These are phyloP conservation scores for Ypsolopha sequella DNA, from an alignment of 2,888 invertebrate genomes.

Conservation along the genomic window DNA sequence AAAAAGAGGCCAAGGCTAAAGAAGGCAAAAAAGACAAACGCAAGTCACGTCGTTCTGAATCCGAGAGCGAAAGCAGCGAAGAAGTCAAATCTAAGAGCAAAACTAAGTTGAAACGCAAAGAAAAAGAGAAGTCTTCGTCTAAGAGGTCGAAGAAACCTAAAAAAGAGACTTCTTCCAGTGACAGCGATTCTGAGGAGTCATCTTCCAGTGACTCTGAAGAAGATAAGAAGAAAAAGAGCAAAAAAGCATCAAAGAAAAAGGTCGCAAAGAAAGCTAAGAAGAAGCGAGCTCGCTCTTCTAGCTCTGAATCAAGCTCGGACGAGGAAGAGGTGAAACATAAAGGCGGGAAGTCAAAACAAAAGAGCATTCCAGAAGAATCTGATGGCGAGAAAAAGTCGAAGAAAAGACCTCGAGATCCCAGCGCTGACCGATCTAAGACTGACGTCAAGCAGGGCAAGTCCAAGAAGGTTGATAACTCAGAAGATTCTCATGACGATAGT, in stretches of 20 bases:
- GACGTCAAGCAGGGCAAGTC: conserved; percentile 40
- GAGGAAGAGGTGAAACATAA: conserved; percentile 56
- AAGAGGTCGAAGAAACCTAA: conserved; percentile 66
- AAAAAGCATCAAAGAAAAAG: conserved; percentile 58
- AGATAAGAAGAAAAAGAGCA: conserved; percentile 62
- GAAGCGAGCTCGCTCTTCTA: conserved; percentile 57
- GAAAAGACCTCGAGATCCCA: conserved; percentile 39
- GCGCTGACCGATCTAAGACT: conserved; percentile 39
- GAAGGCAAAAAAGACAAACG: conserved; percentile 61
- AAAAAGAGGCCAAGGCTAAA: conserved; percentile 34
- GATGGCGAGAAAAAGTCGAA: conserved; percentile 55
- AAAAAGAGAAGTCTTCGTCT: conserved; percentile 71
- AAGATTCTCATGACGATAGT: conserved; percentile 54
- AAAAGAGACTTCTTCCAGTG: conserved; percentile 59
- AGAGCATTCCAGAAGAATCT: conserved; percentile 60
- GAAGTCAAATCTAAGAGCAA: conserved; percentile 56
- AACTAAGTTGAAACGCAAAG: conserved; percentile 59
- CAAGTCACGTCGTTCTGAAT: conserved; percentile 63
- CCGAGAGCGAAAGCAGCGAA: conserved; percentile 59
- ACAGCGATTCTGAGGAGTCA: conserved; percentile 63
- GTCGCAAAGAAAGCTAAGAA: conserved; percentile 57
- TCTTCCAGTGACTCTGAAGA: conserved; percentile 65
- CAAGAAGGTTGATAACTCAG: conserved; percentile 52
- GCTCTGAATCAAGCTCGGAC: conserved; percentile 64
- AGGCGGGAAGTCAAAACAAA: conserved; percentile 54